phyloP scores from a whole-genome alignment of 2,888 invertebrate species.

The Drosophila pseudotakahashii region DNA sequence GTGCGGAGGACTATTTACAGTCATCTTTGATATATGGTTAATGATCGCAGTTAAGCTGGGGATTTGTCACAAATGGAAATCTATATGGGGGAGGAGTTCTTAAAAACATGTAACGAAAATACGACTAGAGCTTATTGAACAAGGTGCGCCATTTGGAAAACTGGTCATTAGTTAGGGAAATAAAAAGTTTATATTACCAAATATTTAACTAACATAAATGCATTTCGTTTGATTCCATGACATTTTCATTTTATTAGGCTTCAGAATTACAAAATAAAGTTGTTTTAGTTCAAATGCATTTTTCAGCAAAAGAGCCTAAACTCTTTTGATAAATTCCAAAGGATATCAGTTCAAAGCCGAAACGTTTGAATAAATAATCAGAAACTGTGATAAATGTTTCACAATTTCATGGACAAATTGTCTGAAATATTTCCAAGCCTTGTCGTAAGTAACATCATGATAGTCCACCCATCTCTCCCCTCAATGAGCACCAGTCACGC shows the following conservation, averaged over 20 bases:
- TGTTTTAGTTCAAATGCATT: too few relatives aligned
- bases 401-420: slow-evolving; percentile 43
- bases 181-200: neutral
- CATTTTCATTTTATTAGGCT: too few relatives aligned
- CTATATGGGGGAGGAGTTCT: slow-evolving; percentile 9
- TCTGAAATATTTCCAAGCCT: slow-evolving; percentile 26
- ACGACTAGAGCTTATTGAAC: neutral
- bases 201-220: neutral
- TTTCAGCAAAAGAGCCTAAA: too few relatives aligned
- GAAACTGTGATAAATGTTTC: slow-evolving; percentile 18
- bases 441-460: slow-evolving; percentile 53
- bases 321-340: neutral
- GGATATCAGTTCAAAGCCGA: neutral
- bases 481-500: slow-evolving; percentile 60
- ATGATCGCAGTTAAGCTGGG: slow-evolving; percentile 36
- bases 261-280: too few relatives aligned
- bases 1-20: slow-evolving; percentile 36
- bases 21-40: slow-evolving; percentile 36
- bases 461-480: slow-evolving; percentile 43
- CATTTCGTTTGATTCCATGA: too few relatives aligned
- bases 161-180: neutral
- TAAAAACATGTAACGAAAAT: slow-evolving; percentile 1
- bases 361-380: slow-evolving; percentile 34
- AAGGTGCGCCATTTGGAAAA: slow-evolving; percentile 1
- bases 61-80: slow-evolving; percentile 39